Evolutionary conservation across 1,140 invertebrate genomes (phyloP).

Genomic region (Temnothorax nylanderi): DNA sequence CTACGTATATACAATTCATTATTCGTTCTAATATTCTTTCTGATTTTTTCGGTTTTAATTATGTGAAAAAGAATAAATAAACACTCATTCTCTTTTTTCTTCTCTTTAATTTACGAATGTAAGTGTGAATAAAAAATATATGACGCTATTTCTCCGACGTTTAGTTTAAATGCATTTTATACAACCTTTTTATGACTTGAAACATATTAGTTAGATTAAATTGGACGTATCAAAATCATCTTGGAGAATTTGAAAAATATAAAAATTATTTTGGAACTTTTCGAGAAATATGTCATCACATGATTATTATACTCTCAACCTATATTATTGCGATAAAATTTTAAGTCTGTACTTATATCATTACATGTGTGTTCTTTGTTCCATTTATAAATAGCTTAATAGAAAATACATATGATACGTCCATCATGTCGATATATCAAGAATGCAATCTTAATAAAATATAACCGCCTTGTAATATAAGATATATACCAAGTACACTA

Average conservation of each 20-base stretch:
- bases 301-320: constrained; percentile 58
- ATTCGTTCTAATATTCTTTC: constrained; percentile 35
- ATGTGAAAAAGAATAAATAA: constrained; percentile 39
- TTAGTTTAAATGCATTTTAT: constrained; percentile 56
- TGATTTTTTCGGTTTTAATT: neutral
- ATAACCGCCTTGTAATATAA: neutral
- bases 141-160: constrained; percentile 16
- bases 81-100: constrained; percentile 3
- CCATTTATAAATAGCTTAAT: constrained; percentile 48
- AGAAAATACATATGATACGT: constrained; percentile 64
- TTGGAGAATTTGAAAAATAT: constrained; percentile 53
- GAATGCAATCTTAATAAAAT: constrained; percentile 18
- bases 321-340: constrained; percentile 56
- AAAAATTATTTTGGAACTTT: constrained; percentile 60
- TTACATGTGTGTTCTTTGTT: constrained; percentile 16
- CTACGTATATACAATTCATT: constrained; percentile 4
- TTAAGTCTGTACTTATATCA: constrained; percentile 34
- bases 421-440: neutral
- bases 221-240: constrained; percentile 52
- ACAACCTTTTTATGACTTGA: constrained; percentile 19
- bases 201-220: constrained; percentile 45
- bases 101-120: constrained; percentile 59
- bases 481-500: constrained; percentile 11
- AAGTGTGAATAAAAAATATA: constrained; percentile 54
- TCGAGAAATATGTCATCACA: constrained; percentile 61